phyloP scores from a whole-genome alignment of 2,113 vertebrate species.

The Elephantulus edwardii region DNA sequence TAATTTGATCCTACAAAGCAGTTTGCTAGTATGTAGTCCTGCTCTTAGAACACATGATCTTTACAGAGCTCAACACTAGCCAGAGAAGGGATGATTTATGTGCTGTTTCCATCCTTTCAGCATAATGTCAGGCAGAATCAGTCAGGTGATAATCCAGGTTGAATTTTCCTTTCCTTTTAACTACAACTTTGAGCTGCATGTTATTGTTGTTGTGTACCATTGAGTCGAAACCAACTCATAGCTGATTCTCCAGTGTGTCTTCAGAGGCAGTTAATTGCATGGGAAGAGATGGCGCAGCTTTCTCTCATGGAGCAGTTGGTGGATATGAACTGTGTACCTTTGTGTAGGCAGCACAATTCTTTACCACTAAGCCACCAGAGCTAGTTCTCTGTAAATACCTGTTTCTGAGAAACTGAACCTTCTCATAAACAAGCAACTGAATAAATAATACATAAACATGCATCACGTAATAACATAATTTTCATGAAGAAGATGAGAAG shows the following conservation, averaged over 20 bases:
- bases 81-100: background rate
- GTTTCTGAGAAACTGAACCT: background rate
- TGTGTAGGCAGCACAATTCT: too few species aligned
- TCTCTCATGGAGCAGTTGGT: too few species aligned
- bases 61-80: background rate
- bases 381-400: background rate
- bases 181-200: background rate
- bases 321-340: too few species aligned
- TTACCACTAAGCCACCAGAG: too few species aligned
- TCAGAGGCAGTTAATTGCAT: too few species aligned
- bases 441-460: background rate
- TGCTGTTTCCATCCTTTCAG: background rate
- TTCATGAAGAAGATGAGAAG: background rate
- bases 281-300: too few species aligned
- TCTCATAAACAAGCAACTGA: background rate
- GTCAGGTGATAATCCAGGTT: background rate
- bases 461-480: background rate
- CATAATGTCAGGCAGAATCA: background rate
- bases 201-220: too few species aligned
- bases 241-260: too few species aligned
- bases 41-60: background rate
- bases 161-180: background rate
- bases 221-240: too few species aligned
- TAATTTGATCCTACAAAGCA: background rate
- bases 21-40: background rate